Conservation (phyloP, 1,140 invertebrate genomes). For the Heliconius hermathena region DNA sequence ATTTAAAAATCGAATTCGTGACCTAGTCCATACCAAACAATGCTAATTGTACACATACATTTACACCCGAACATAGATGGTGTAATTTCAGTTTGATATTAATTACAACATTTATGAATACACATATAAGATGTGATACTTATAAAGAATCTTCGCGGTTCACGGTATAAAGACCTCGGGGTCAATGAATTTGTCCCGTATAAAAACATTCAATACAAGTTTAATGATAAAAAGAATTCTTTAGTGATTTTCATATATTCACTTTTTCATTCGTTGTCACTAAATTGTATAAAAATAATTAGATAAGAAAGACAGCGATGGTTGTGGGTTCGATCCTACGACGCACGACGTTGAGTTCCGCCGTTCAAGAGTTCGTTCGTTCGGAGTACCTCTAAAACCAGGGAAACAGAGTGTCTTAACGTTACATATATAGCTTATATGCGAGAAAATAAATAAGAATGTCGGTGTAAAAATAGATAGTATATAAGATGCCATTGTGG, state of each 20-base stretch:
- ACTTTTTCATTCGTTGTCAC: neutral
- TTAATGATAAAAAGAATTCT: neutral
- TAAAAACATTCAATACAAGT: neutral
- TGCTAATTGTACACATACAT: neutral
- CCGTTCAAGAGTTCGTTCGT: no score
- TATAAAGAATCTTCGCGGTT: neutral
- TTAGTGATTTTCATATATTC: neutral
- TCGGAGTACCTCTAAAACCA: no score
- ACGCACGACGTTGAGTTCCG: no score
- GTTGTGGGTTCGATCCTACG: no score
- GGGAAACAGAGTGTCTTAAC: no score
- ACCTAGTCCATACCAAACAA: neutral
- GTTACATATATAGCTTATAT: neutral
- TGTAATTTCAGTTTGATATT: neutral
- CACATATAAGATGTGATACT: neutral
- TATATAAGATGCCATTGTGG: neutral
- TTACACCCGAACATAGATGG: neutral
- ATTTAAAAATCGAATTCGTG: neutral
- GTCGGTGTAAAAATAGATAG: neutral
- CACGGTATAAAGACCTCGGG: slow-evolving; percentile 3
- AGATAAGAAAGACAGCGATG: no score
- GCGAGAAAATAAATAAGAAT: neutral
- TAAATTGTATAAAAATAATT: neutral
- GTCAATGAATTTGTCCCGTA: slow-evolving; percentile 5
- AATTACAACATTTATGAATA: neutral